These are phyloP conservation scores for Achroia grisella DNA, from an alignment of 1,140 invertebrate genomes.

Conservation along the genomic window DNA sequence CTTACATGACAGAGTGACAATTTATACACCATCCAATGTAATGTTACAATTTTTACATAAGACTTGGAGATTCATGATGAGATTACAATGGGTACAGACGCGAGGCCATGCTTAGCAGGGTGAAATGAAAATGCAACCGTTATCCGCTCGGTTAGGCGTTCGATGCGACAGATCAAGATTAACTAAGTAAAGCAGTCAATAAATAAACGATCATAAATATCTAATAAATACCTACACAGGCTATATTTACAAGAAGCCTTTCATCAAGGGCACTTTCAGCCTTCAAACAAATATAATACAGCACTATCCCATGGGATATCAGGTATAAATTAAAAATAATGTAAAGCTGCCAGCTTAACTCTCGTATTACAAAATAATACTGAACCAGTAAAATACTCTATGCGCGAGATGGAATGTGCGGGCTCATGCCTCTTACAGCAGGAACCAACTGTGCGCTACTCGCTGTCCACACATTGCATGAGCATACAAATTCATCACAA, in stretches of 20 bases:
- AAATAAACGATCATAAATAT: slow-evolving; percentile 73
- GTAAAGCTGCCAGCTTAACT: slow-evolving; percentile 71
- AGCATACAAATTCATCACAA: slow-evolving; percentile 51
- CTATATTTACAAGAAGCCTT: slow-evolving; percentile 72
- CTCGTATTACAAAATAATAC: slow-evolving; percentile 71
- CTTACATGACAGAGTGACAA: slow-evolving; percentile 21
- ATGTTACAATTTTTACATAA: slow-evolving; percentile 55
- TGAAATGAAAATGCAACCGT: slow-evolving; percentile 62
- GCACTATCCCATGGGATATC: slow-evolving; percentile 65
- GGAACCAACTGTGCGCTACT: slow-evolving; percentile 51
- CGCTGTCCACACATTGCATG: slow-evolving; percentile 37
- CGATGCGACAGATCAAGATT: slow-evolving; percentile 50
- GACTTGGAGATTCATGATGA: slow-evolving; percentile 64
- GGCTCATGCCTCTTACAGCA: slow-evolving; percentile 36
- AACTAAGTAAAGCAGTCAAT: slow-evolving; percentile 73
- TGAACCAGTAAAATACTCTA: slow-evolving; percentile 67
- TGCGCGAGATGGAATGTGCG: slow-evolving; percentile 65
- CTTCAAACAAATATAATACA: slow-evolving; percentile 71
- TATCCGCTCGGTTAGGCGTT: slow-evolving; percentile 54
- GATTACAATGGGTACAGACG: slow-evolving; percentile 59
- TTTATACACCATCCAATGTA: slow-evolving; percentile 68
- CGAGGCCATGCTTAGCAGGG: slow-evolving; percentile 65
- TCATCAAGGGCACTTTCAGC: slow-evolving; percentile 56
- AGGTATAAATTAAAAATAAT: slow-evolving; percentile 66
- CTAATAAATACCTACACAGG: slow-evolving; percentile 72